Percentiles rank a stretch among this genome's conserved stretches.
Conservation (phyloP, 2,797 vertebrate genomes). For the Takifugu rubripes region DNA sequence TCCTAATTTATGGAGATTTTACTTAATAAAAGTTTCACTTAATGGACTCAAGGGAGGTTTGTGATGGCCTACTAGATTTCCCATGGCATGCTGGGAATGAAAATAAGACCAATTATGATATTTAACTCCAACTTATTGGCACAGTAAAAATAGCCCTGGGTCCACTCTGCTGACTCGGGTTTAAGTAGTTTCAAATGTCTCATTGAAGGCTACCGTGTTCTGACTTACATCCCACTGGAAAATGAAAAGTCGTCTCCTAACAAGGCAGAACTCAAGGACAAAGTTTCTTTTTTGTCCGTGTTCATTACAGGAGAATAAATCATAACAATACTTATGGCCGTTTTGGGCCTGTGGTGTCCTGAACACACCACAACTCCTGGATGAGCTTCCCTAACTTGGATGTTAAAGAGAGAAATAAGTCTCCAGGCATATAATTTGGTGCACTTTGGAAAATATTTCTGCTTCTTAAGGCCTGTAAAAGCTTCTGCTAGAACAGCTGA, state of each 20-base stretch:
- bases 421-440: constrained; percentile 61
- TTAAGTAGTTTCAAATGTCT: constrained; percentile 35
- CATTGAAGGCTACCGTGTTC: constrained; percentile 11
- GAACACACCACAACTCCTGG: constrained; percentile 21
- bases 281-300: constrained; percentile 3
- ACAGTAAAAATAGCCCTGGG: constrained; percentile 47
- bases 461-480: constrained; percentile 27
- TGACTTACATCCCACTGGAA: constrained; percentile 17
- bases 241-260: constrained; percentile 15
- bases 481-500: constrained; percentile 15
- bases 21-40: constrained; percentile 22
- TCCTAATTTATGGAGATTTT: constrained; percentile 25
- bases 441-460: constrained; percentile 33
- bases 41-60: constrained; percentile 28
- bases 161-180: constrained; percentile 35
- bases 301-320: constrained; percentile 9
- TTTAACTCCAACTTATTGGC: constrained; percentile 51
- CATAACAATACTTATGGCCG: constrained; percentile 14
- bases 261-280: constrained; percentile 1
- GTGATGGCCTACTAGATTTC: constrained; percentile 36
- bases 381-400: constrained; percentile 30
- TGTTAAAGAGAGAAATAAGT: constrained; percentile 28
- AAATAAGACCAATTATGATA: constrained; percentile 55
- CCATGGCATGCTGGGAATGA: constrained; percentile 57
- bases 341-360: constrained; percentile 17